phyloP scores from a whole-genome alignment of 2,797 vertebrate genomes.

The Tauraco hartlaubi region DNA sequence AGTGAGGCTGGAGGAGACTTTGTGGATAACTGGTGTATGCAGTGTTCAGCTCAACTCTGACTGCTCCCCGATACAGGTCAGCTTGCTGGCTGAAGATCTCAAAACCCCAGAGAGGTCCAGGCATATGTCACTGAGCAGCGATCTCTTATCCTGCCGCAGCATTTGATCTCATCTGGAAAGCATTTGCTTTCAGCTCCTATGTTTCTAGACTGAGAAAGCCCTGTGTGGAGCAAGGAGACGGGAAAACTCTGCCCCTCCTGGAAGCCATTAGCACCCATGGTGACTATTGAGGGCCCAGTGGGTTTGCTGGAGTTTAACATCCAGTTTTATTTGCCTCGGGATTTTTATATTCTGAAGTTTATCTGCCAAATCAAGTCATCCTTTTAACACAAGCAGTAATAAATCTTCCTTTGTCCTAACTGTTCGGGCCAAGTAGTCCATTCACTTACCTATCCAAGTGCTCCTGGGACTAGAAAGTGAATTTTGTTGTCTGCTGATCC shows the following conservation, averaged over 20 bases:
- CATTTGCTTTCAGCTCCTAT: neutral
- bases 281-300: too few relatives aligned
- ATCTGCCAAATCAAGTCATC: neutral
- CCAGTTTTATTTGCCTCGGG: neutral
- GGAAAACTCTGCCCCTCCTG: neutral
- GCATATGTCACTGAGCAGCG: neutral
- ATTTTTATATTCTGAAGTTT: neutral
- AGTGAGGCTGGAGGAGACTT: neutral
- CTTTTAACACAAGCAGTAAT: neutral
- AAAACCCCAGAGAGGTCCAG: neutral
- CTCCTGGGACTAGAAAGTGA: neutral
- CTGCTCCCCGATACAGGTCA: neutral
- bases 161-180: neutral
- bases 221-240: rapidly evolving
- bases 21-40: neutral
- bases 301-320: neutral
- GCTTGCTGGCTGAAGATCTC: neutral
- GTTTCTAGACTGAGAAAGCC: neutral
- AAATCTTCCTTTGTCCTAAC: neutral
- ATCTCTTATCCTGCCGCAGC: neutral
- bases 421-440: neutral
- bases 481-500: neutral
- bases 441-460: neutral
- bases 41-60: neutral
- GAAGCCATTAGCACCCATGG: neutral